Base-by-base conservation (phyloP, 2,888 invertebrate genomes). In the Heliconius aoede region DNA sequence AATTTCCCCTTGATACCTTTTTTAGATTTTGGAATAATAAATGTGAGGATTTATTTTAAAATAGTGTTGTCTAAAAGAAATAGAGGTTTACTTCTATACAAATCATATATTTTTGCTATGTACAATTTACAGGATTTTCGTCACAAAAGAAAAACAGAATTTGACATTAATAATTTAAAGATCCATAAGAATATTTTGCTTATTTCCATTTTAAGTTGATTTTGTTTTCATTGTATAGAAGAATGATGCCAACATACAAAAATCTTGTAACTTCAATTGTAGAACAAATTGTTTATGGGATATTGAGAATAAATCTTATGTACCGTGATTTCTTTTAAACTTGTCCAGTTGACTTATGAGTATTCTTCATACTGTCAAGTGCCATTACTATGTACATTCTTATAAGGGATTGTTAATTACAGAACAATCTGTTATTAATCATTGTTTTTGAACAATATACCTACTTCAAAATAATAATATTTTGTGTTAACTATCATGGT, bases 241-340 rank as follows among this genome's bases (percentile, higher is more conserved):
- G 73, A 51, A 77, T 71, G 55, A 64, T 77, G 77, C 74, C 60
- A 74, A 71, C 68, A 73, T 51, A 15, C 28, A 28, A 69, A n/a
- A n/a, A 21, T 8, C 26, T 26, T 51, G 51, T 76, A 30, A 55
- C 58, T 72, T 40, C 36, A 60, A 69, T 71, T 73, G 73, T 74
- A 67, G 76, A 80, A 76, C 78, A 74, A 79, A 78, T 30, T 72
- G 46, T 76, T 58, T 74, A 51, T 77, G 80, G 80, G 72, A 78
- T 80, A 78, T 75, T 80, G 80, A 55, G 78, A 77, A 80, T 80
- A 80, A 80, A 80, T 65, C 65, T 32, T n/a, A 62, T 76, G 69
- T 80, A 72, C 67, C 76, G 80, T 78, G 78, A 78, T 80, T 78
- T 78, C 76, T 75, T 77, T 77, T 80, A 46, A 69, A 67, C 73